phyloP scores from a whole-genome alignment of 2,888 invertebrate genomes.

The Resseliella maxima region DNA sequence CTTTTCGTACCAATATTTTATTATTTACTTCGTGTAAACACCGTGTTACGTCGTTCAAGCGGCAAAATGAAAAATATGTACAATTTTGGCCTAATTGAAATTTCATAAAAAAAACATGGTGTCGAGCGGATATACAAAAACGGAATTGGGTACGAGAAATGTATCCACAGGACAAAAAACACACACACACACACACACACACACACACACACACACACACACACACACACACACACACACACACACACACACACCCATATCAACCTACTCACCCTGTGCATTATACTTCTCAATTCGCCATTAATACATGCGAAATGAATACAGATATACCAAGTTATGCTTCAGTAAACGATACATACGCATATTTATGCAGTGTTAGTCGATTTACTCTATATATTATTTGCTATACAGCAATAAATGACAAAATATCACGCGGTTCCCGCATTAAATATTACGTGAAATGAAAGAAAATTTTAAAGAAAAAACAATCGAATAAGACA shows the following conservation, averaged over 20 bases:
- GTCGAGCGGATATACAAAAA: not conserved
- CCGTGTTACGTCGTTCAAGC: conserved; percentile 24
- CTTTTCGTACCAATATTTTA: conserved; percentile 10
- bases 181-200: not conserved
- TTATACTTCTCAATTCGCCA: not conserved
- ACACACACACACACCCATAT: too few relatives aligned
- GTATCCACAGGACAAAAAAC: not conserved
- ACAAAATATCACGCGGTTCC: not conserved
- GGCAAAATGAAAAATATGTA: conserved; percentile 30
- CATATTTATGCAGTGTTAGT: not conserved
- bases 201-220: too few relatives aligned
- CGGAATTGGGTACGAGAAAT: not conserved
- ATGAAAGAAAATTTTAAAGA: not conserved
- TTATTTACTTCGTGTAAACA: conserved; percentile 47
- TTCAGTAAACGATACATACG: conserved; percentile 1
- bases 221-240: too few relatives aligned
- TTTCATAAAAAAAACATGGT: conserved; percentile 26
- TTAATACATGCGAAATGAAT: not conserved
- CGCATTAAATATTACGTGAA: not conserved
- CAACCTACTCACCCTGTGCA: not conserved
- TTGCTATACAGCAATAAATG: not conserved
- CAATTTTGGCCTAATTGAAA: conserved; percentile 51
- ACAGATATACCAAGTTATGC: not conserved
- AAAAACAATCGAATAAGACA: not conserved
- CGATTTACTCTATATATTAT: not conserved